phyloP scores from a whole-genome alignment of 2,113 vertebrate species.

The Atractosteus spatula region DNA sequence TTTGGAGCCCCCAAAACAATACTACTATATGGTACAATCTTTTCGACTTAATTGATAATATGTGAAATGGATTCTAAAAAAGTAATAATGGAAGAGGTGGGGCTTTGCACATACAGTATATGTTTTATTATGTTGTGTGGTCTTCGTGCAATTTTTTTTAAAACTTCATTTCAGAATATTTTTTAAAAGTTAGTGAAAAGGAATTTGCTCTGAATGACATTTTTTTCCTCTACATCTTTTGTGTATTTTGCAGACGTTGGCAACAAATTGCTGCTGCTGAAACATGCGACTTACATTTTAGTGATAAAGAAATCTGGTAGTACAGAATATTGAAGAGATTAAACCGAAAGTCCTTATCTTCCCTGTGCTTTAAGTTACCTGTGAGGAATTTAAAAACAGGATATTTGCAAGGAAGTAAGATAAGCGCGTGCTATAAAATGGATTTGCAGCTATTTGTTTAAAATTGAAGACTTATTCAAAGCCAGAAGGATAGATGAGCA shows the following conservation, averaged over 20 bases:
- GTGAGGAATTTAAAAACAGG: conserved; percentile 6
- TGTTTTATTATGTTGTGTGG: no score
- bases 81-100: no score
- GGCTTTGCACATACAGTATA: no score
- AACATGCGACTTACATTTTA: conserved; percentile 8
- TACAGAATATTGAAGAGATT: conserved; percentile 27
- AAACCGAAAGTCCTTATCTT: conserved; percentile 28
- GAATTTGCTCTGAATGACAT: no score
- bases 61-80: no score
- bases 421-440: not conserved
- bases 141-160: no score
- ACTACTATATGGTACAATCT: no score
- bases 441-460: conserved; percentile 8
- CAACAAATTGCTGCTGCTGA: conserved; percentile 1
- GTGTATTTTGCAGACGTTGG: conserved; percentile 8
- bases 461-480: conserved; percentile 4
- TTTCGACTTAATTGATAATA: no score
- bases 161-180: no score
- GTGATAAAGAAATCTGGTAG: conserved; percentile 27
- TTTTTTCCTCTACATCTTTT: no score
- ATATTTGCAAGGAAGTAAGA: not conserved
- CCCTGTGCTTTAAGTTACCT: not conserved
- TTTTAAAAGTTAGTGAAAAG: no score
- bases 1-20: no score
- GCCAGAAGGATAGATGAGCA: not conserved